phyloP scores from a whole-genome alignment of 2,888 invertebrate species.

The Trachelus stipa region DNA sequence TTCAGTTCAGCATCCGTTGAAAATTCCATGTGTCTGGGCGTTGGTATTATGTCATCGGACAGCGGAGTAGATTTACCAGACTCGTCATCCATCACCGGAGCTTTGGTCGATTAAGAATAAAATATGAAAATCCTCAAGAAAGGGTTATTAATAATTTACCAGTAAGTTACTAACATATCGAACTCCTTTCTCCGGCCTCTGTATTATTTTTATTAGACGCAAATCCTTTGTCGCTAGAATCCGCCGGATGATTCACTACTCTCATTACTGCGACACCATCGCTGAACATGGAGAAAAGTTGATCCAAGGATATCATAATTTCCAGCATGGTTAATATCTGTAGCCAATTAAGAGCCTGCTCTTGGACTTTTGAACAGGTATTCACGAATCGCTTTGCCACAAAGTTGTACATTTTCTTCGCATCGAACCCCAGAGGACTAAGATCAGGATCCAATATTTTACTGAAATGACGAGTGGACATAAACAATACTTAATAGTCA shows the following conservation, averaged over 20 bases:
- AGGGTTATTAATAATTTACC: neutral
- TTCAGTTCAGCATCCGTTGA: conserved; percentile 81
- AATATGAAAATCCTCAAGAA: conserved; percentile 10
- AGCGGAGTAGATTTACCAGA: conserved; percentile 77
- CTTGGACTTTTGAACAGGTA: conserved; percentile 84
- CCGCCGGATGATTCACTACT: conserved; percentile 45
- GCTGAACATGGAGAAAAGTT: conserved; percentile 91
- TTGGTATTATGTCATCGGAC: conserved; percentile 76
- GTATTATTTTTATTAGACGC: conserved; percentile 6
- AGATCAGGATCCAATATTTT: conserved; percentile 98
- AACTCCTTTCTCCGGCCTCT: conserved; percentile 61
- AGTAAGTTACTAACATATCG: conserved; percentile 70
- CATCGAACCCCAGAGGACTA: conserved; percentile 93
- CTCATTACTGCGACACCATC: conserved; percentile 85
- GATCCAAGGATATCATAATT: conserved; percentile 87
- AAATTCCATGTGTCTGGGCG: conserved; percentile 75
- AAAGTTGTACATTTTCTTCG: conserved; percentile 95
- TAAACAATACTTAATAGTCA: neutral
- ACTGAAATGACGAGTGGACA: conserved; percentile 66
- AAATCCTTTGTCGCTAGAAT: conserved; percentile 39
- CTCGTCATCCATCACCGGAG: conserved; percentile 77
- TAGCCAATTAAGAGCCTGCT: conserved; percentile 90
- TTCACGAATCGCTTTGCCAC: conserved; percentile 86
- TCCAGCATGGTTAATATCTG: conserved; percentile 90
- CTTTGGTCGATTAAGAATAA: conserved; percentile 58